Percentiles rank a stretch among this genome's conserved stretches.
phyloP scores from a whole-genome alignment of 2,888 invertebrate genomes.

The Punctoribates punctum region DNA sequence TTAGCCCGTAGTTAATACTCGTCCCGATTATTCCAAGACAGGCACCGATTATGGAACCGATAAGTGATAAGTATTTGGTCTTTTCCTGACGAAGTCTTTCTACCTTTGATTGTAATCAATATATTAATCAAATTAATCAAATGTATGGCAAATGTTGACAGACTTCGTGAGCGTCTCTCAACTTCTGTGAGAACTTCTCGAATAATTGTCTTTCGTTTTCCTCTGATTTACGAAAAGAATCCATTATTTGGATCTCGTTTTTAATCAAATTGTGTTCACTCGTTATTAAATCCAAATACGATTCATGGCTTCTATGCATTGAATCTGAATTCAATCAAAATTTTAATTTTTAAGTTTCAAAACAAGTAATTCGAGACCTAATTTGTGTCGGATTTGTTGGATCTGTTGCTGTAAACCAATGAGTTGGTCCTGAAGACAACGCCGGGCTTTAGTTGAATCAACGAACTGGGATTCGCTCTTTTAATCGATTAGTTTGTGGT shows the following conservation, averaged over 20 bases:
- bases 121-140: neutral
- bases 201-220: conserved; percentile 42
- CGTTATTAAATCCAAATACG: conserved; percentile 40
- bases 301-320: conserved; percentile 36
- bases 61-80: conserved; percentile 34
- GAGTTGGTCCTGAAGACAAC: conserved; percentile 18
- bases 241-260: conserved; percentile 29
- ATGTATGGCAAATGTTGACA: neutral
- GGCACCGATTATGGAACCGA: conserved; percentile 39
- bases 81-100: conserved; percentile 40
- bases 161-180: conserved; percentile 42
- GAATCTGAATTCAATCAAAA: neutral
- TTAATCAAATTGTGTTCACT: conserved; percentile 43
- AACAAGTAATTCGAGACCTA: conserved; percentile 20
- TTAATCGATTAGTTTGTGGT: neutral
- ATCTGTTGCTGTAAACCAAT: conserved; percentile 35
- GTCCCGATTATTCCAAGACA: conserved; percentile 43
- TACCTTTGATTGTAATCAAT: neutral
- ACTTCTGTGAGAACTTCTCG: conserved; percentile 34
- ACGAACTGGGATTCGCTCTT: conserved; percentile 37
- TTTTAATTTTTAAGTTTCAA: neutral
- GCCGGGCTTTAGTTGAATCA: conserved; percentile 31
- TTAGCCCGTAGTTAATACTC: conserved; percentile 36
- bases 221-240: conserved; percentile 15
- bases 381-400: conserved; percentile 39